phyloP scores from a whole-genome alignment of 2,113 vertebrate species.

The Emydocephalus ijimae region DNA sequence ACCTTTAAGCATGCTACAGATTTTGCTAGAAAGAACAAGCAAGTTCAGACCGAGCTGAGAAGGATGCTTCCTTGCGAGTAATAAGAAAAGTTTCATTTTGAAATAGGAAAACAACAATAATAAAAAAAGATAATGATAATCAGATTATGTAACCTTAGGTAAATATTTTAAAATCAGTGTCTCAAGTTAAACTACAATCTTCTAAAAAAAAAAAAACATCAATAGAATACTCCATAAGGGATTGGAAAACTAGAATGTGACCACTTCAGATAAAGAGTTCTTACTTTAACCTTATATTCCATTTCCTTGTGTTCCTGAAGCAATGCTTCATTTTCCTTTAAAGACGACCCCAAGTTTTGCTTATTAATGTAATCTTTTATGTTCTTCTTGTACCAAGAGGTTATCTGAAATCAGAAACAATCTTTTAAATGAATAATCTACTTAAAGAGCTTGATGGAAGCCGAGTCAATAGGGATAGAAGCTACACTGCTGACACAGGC shows the following conservation, averaged over 20 bases:
- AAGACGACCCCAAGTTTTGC: slow-evolving; percentile 72
- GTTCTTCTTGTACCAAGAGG: slow-evolving; percentile 77
- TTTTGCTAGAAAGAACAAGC: not conserved
- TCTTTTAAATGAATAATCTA: not conserved
- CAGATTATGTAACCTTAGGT: not conserved
- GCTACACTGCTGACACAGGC: not conserved
- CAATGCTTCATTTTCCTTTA: slow-evolving; percentile 78
- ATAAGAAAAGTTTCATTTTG: not conserved
- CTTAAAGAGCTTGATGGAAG: not conserved
- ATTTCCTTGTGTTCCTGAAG: slow-evolving; percentile 73
- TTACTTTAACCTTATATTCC: slow-evolving; percentile 77
- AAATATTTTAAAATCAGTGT: not conserved
- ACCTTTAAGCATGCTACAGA: not conserved
- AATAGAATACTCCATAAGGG: not conserved
- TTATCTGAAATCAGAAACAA: slow-evolving; percentile 67
- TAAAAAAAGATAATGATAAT: not conserved
- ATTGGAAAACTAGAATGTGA: not conserved
- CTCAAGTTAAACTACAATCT: not conserved
- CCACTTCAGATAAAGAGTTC: slow-evolving; percentile 25
- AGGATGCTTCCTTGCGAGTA: not conserved
- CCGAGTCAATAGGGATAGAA: not conserved
- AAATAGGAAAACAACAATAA: not conserved
- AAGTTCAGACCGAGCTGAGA: not conserved
- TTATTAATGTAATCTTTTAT: slow-evolving; percentile 69
- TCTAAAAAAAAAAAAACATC: not conserved